These are phyloP conservation scores for Chrosomus eos DNA, from an alignment of 2,797 vertebrate genomes.

Conservation along the genomic window DNA sequence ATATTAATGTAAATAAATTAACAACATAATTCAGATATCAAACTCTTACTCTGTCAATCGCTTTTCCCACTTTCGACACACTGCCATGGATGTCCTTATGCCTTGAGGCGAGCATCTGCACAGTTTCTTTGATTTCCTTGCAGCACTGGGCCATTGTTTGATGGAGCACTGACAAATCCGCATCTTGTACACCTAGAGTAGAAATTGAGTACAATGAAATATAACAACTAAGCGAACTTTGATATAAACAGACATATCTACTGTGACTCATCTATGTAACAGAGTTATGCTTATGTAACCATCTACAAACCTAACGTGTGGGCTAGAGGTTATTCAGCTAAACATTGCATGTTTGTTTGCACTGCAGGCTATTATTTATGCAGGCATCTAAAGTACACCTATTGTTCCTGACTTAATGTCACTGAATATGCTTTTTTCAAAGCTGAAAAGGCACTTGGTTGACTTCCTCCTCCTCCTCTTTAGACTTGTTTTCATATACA, in stretches of 20 bases:
- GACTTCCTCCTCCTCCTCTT: slow-evolving; percentile 12
- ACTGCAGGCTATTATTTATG: slow-evolving; percentile 35
- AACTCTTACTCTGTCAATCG: slow-evolving; percentile 85
- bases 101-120: slow-evolving; percentile 88
- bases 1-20: neutral
- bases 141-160: slow-evolving; percentile 92
- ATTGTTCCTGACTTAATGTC: slow-evolving; percentile 31
- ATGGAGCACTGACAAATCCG: slow-evolving; percentile 85
- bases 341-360: slow-evolving; percentile 21
- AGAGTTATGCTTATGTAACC: slow-evolving; percentile 14
- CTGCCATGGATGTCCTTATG: slow-evolving; percentile 94
- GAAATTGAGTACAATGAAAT: slow-evolving; percentile 8
- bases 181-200: slow-evolving; percentile 83
- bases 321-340: slow-evolving; percentile 30
- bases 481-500: neutral
- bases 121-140: slow-evolving; percentile 90
- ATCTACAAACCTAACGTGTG: slow-evolving; percentile 22
- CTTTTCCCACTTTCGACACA: slow-evolving; percentile 91
- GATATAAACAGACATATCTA: slow-evolving; percentile 22
- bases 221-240: neutral
- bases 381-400: slow-evolving; percentile 24
- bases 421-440: slow-evolving; percentile 17
- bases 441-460: slow-evolving; percentile 15
- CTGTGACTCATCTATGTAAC: slow-evolving; percentile 32
- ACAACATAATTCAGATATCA: neutral